Conservation (phyloP, 1,140 invertebrate genomes). For the Leucophenga varia region DNA sequence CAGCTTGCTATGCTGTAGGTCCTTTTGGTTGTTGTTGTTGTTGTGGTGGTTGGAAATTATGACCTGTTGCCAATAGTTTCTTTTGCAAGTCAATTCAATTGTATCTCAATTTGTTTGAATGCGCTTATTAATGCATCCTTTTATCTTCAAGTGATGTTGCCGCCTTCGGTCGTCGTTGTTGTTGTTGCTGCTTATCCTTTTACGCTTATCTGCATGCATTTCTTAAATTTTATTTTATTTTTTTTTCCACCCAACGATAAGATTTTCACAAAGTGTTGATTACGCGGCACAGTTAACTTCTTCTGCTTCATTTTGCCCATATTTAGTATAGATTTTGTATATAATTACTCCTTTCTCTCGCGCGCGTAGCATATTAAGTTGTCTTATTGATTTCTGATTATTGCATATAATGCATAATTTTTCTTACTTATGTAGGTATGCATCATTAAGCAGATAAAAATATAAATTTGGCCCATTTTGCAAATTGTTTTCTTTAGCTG, state of each 20-base stretch:
- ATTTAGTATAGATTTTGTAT: constrained; percentile 15
- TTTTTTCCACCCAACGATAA: too few relatives aligned
- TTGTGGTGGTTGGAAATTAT: too few relatives aligned
- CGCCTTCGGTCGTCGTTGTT: constrained; percentile 26
- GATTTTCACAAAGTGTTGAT: constrained; percentile 47
- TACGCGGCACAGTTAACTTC: constrained; percentile 18
- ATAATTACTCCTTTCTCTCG: constrained; percentile 28
- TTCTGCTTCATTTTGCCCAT: too few relatives aligned
- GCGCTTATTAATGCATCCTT: too few relatives aligned
- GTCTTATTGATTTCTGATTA: constrained; percentile 49
- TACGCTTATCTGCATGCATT: constrained; percentile 14
- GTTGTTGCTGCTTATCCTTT: constrained; percentile 50
- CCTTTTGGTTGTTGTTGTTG: constrained; percentile 34
- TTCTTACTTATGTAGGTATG: too few relatives aligned
- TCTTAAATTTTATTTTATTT: too few relatives aligned
- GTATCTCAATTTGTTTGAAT: too few relatives aligned
- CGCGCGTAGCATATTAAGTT: constrained; percentile 15
- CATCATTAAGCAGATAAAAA: constrained; percentile 44
- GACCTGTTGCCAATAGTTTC: not conserved
- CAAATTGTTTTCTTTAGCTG: constrained; percentile 35
- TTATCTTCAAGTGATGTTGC: too few relatives aligned
- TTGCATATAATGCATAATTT: constrained; percentile 30
- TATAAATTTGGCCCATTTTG: constrained; percentile 26
- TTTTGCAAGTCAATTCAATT: constrained; percentile 25
- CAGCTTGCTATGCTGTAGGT: constrained; percentile 41